Percentiles rank a stretch among this genome's conserved stretches.
Conservation (phyloP, 2,888 invertebrate species). For the Pandemis corylana region DNA sequence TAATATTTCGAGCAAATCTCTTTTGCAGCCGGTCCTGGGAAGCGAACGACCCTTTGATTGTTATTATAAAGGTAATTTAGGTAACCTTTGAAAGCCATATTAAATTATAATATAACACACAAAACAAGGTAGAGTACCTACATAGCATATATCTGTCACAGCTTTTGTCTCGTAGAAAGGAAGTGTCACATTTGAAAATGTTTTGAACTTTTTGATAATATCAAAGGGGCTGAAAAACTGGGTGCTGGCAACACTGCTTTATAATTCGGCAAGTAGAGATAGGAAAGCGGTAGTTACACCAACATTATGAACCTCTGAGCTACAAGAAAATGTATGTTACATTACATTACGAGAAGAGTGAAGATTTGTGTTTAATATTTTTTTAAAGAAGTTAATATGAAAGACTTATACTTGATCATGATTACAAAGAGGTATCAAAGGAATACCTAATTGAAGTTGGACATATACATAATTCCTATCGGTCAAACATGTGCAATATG, state of each 20-base stretch:
- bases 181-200: background rate
- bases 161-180: background rate
- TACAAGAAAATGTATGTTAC: background rate
- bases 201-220: background rate
- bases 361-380: no score
- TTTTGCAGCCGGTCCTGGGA: background rate
- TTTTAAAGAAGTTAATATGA: no score
- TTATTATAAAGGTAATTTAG: background rate
- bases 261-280: constrained; percentile 14
- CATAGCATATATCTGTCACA: background rate
- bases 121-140: background rate
- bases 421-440: background rate
- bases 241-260: constrained; percentile 16
- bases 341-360: background rate
- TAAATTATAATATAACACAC: background rate
- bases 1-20: no score
- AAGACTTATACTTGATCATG: background rate
- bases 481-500: no score
- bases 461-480: background rate
- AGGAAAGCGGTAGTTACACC: constrained; percentile 20
- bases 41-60: background rate
- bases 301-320: constrained; percentile 2
- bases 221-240: background rate
- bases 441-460: background rate
- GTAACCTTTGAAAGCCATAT: background rate